Base-by-base conservation (phyloP, 2,888 invertebrate genomes). In the Scaptomyza parva region DNA sequence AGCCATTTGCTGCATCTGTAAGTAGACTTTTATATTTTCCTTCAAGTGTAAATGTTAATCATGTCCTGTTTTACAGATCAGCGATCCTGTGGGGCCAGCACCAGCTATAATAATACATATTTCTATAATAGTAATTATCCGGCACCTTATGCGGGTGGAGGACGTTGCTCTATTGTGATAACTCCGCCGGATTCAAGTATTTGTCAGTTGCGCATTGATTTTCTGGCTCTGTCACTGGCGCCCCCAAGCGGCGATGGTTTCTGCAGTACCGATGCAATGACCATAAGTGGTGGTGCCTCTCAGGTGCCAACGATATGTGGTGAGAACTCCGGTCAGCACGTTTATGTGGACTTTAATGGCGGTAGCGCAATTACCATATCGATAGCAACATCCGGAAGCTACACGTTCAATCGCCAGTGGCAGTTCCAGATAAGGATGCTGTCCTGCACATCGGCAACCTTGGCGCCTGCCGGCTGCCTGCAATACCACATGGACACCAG, bases 1-100 rank as follows among this genome's bases (percentile, higher is more conserved):
- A 82, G 97, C 97, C 3, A 94, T 95, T 59, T 97, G 97, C 89
- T 97, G 97, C 89, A 94, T 96, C 65, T 95, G 97, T 97, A 92
- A 94, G 94, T 93, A 41, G 2, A 8, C 0, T 12, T 6, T 1
- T 22, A 8, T 2, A 1, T 14, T 9, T 37, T 9, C 3, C 3
- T 37, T 37, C 12, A 5, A 2, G 1, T 1, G 5, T 6, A 35
- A 26, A 47, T 20, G 12, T 33, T 76, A 12, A 69, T 2, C 1
- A 12, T 3, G 12, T 0, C 6, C 2, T 14, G 5, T 24, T 18
- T 47, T 30, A 3, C 88, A 97, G 97, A 95, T 88, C 94, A 95
- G 78, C 93, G 94, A 78, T 92, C 94, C 0, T 97, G 97, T 79
- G 96, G 96, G 2, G 91, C 93, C 0, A 93, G 94, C 0, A 95